Evolutionary conservation across 2,888 invertebrate species (phyloP), one percentile per base, ranked within the genome.

Genomic region (Trissoscelio sp.): DNA sequence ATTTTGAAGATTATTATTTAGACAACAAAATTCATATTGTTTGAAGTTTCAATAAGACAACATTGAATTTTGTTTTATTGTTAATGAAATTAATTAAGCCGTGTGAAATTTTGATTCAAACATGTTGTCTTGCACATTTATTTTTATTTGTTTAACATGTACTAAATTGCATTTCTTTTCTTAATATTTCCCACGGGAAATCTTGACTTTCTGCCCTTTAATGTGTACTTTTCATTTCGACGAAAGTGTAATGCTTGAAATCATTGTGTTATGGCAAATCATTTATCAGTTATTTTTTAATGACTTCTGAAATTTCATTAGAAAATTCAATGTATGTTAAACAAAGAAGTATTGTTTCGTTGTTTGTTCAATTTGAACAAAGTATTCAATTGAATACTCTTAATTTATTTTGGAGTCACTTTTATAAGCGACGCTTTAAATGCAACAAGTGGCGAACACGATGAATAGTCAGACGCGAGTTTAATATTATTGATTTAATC

Each of bases 151-250:
- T 48, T 48, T 48, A 64, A 48, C 12, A 3, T 18, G 14, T 46
- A 64, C 3, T 7, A 46, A 12, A 64, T 34, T 48, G 22, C 18
- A 6, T 64, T 48, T 42, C n/a, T 7, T 48, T 57, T 42, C 22
- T 58, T 70, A 70, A 70, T 70, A 57, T 44, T 70, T 37, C 58
- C 46, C 37, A 20, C 2, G 34, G 55, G 69, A 69, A 69, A 69
- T 69, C 42, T 53, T 44, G 2, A n/a, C 34, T 53, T 12, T 16
- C 14, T 24, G 31, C 31, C 6, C 7, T 57, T 55, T 44, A 69
- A 55, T 69, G 55, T 69, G 55, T 69, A 55, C 55, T 55, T 66
- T 69, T 69, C 42, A 67, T 67, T 55, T 14, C 44, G 44, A 42
- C 53, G 28, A 53, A 53, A 39, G 28, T 53, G 14, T 16, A 34